A percentile compares a stretch with the other conserved stretches of the same genome.
Conservation (phyloP, 2,797 vertebrate species). For the Sphenopsis melanotis region DNA sequence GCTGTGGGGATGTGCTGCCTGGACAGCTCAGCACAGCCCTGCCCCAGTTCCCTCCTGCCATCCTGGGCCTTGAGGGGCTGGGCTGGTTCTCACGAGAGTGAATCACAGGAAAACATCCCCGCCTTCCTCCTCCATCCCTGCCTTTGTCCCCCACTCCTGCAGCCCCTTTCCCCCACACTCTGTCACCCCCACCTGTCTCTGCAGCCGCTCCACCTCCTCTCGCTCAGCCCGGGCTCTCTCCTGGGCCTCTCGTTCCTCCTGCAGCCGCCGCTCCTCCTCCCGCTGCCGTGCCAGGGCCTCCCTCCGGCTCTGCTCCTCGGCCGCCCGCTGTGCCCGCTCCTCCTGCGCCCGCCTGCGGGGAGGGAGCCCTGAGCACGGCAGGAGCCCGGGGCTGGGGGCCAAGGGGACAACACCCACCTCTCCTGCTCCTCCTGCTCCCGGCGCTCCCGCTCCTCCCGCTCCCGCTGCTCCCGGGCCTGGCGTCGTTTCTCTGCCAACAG, state of each 20-base stretch:
- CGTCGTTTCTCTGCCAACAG: slow-evolving; percentile 89
- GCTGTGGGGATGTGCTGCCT: not conserved
- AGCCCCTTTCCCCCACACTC: not conserved
- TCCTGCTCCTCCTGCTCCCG: slow-evolving; percentile 86
- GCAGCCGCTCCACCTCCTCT: slow-evolving; percentile 88
- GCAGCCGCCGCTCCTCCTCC: slow-evolving; percentile 72
- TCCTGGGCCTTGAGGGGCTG: not conserved
- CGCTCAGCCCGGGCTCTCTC: slow-evolving; percentile 83
- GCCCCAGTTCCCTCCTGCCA: not conserved
- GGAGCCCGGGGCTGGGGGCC: fast-evolving
- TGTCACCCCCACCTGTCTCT: slow-evolving; percentile 84
- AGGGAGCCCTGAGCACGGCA: not conserved
- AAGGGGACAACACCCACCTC: slow-evolving; percentile 74
- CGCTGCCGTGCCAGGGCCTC: slow-evolving; percentile 84
- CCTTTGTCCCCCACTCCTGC: not conserved
- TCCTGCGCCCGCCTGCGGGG: slow-evolving; percentile 76
- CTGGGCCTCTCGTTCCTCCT: slow-evolving; percentile 77
- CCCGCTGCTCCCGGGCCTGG: slow-evolving; percentile 91
- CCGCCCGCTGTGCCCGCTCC: slow-evolving; percentile 85
- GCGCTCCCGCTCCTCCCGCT: slow-evolving; percentile 88
- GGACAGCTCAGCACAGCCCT: not conserved
- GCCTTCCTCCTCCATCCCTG: not conserved
- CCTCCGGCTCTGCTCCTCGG: slow-evolving; percentile 78
- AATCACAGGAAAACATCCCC: not conserved
- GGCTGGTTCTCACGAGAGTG: not conserved